Percentiles rank a stretch among this genome's conserved stretches.
These are phyloP conservation scores for Vimba vimba DNA, from an alignment of 2,113 vertebrate genomes.

Conservation along the genomic window DNA sequence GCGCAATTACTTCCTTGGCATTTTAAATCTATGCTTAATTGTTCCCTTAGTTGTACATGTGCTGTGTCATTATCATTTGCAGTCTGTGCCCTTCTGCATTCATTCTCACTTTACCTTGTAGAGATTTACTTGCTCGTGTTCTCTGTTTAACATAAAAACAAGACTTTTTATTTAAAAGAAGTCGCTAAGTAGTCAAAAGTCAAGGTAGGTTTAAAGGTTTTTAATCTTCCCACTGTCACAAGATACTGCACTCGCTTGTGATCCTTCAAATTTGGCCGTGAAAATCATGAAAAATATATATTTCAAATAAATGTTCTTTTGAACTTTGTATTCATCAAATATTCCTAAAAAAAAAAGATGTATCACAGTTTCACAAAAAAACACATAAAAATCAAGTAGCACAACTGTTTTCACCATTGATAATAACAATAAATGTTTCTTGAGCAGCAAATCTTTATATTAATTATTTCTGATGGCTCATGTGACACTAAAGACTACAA, in stretches of 20 bases:
- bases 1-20: constrained; percentile 34
- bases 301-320: too few species aligned
- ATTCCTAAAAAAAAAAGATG: not conserved
- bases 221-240: not conserved
- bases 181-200: not conserved
- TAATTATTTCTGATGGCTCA: too few species aligned
- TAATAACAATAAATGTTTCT: not conserved
- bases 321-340: not conserved
- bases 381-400: not conserved
- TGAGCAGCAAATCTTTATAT: not conserved
- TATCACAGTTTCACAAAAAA: not conserved
- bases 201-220: not conserved
- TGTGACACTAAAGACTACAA: too few species aligned
- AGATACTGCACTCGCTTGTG: too few species aligned
- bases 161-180: not conserved
- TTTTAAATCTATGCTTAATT: constrained; percentile 51
- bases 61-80: constrained; percentile 46
- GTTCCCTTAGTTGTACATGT: constrained; percentile 36
- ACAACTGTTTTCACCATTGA: not conserved
- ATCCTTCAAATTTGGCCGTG: too few species aligned
- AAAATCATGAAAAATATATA: too few species aligned
- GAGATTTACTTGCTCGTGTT: not conserved
- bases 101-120: not conserved
- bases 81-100: constrained; percentile 22
- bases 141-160: not conserved